Conservation (phyloP, 2,888 invertebrate genomes). For the Monopis laevigella region DNA sequence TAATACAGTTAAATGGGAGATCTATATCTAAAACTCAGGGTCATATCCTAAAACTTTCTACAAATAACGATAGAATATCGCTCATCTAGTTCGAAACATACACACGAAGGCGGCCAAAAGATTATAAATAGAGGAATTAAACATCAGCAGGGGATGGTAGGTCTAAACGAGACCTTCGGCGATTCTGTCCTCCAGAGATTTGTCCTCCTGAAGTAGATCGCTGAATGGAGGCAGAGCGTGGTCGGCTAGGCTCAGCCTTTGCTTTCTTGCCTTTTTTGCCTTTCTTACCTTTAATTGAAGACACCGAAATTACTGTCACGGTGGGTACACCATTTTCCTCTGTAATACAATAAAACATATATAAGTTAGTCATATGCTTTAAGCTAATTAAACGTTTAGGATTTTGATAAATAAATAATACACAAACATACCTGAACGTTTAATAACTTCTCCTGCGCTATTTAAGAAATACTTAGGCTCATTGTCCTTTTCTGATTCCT, state of each 20-base stretch:
- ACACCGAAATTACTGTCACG: conserved; percentile 52
- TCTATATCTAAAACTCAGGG: too few species aligned
- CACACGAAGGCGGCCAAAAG: too few species aligned
- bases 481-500: conserved; percentile 51
- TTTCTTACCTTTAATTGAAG: conserved; percentile 57
- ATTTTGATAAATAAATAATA: too few species aligned
- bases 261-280: conserved; percentile 49
- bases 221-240: conserved; percentile 52
- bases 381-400: too few species aligned
- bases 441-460: conserved; percentile 61
- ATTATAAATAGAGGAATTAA: too few species aligned
- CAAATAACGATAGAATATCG: too few species aligned
- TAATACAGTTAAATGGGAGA: too few species aligned
- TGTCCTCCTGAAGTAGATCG: conserved; percentile 50
- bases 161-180: conserved; percentile 51
- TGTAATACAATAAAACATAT: too few species aligned
- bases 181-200: conserved; percentile 42
- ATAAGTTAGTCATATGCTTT: too few species aligned
- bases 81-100: too few species aligned
- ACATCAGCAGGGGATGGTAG: conserved; percentile 48
- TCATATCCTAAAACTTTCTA: too few species aligned
- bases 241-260: conserved; percentile 54
- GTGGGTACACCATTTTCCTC: conserved; percentile 51
- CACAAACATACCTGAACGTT: conserved; percentile 44
- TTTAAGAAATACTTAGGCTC: conserved; percentile 62